Conservation (phyloP, 2,888 invertebrate genomes). For the Apamea monoglypha region DNA sequence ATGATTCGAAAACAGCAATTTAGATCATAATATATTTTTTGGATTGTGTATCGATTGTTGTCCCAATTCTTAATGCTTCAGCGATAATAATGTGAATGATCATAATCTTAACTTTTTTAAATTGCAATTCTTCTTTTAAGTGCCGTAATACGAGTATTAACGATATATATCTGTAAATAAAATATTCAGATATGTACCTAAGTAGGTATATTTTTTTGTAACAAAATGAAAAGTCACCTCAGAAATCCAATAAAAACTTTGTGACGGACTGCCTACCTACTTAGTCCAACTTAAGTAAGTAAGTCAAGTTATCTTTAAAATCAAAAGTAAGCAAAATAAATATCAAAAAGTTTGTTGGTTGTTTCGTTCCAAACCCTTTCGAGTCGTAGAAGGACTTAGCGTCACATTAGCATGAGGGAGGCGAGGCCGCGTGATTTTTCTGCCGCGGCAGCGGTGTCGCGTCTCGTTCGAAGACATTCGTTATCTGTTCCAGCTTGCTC, state of each 20-base stretch:
- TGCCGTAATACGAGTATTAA: not conserved
- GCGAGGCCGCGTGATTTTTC: constrained; percentile 67
- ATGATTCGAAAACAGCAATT: constrained; percentile 71
- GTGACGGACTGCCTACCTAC: constrained; percentile 52
- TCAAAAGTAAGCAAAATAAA: constrained; percentile 68
- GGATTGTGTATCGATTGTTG: constrained; percentile 19
- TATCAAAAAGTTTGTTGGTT: constrained; percentile 63
- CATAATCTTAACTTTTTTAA: not conserved
- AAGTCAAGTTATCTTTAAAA: constrained; percentile 64
- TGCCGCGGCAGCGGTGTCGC: constrained; percentile 62
- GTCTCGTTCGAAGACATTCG: constrained; percentile 79
- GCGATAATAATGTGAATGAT: not conserved
- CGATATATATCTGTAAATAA: not conserved
- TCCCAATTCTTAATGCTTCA: not conserved
- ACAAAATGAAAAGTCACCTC: constrained; percentile 47
- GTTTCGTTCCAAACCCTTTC: constrained; percentile 74
- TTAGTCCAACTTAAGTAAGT: constrained; percentile 60
- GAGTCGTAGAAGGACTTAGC: constrained; percentile 72
- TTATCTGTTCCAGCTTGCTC: constrained; percentile 84
- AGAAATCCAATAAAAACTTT: constrained; percentile 71
- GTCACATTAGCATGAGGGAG: constrained; percentile 76
- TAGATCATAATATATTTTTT: constrained; percentile 57
- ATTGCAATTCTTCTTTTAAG: not conserved
- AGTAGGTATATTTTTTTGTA: not conserved
- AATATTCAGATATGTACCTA: not conserved